Conservation (phyloP, 2,113 vertebrate genomes). For the Psephotus haematonotus region DNA sequence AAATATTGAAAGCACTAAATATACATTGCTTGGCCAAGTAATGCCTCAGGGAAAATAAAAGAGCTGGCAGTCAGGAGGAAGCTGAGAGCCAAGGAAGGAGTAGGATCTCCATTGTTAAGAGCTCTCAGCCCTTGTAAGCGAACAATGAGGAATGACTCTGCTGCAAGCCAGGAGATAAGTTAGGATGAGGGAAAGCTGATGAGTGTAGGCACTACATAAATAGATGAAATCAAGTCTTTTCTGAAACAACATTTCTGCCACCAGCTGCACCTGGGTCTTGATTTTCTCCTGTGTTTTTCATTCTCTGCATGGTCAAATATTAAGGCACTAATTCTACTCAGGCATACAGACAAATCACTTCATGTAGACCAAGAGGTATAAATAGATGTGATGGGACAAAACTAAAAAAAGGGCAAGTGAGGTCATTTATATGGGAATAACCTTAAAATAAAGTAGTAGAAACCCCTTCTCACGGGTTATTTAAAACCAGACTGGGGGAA, state of each 20-base stretch:
- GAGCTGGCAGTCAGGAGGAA: constrained; percentile 32
- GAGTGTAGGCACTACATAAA: background rate
- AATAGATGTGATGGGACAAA: constrained; percentile 37
- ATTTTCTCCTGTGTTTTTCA: background rate
- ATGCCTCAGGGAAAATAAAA: constrained; percentile 7
- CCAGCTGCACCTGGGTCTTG: background rate
- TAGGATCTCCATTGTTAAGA: background rate
- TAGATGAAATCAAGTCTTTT: background rate
- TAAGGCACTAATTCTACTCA: background rate
- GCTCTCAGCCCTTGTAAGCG: background rate
- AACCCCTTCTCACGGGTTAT: background rate
- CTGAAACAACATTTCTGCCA: background rate
- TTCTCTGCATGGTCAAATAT: background rate
- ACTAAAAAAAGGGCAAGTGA: background rate
- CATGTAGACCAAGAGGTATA: background rate
- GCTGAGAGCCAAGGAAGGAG: constrained; percentile 38
- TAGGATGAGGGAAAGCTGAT: background rate
- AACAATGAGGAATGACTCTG: background rate
- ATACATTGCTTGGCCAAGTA: constrained; percentile 10
- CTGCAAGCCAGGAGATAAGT: background rate
- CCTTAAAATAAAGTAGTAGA: background rate
- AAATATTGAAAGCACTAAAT: constrained; percentile 22
- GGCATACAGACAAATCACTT: background rate
- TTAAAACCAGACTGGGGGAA: background rate
- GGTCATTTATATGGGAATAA: background rate